phyloP scores from a whole-genome alignment of 2,113 vertebrate species.

The Zosterops pallidus region DNA sequence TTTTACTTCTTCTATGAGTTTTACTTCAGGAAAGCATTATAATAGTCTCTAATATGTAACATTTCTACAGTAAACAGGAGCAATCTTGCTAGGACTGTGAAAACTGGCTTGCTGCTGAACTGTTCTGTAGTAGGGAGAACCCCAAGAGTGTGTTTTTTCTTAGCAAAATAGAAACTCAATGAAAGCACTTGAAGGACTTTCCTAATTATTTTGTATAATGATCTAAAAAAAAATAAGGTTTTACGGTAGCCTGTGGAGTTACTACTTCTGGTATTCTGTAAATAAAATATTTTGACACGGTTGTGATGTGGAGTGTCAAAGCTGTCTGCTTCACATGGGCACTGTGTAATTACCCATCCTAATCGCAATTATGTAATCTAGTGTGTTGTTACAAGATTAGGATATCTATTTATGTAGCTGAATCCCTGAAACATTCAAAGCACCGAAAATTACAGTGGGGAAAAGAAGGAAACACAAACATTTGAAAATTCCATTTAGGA shows the following conservation, averaged over 20 bases:
- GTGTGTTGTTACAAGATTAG: slow-evolving; percentile 48
- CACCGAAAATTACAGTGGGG: not conserved
- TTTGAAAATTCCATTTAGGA: not conserved
- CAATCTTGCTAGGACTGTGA: not conserved
- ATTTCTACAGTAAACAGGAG: not conserved
- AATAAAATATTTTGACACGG: slow-evolving; percentile 62
- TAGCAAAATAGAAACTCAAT: not conserved
- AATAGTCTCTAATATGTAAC: not conserved
- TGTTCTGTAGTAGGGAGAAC: not conserved
- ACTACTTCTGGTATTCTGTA: slow-evolving; percentile 22
- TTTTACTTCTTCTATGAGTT: not conserved
- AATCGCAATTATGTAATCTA: slow-evolving; percentile 60
- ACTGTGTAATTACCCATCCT: slow-evolving; percentile 59
- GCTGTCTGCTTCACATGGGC: slow-evolving; percentile 46
- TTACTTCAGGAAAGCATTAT: not conserved
- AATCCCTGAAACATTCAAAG: slow-evolving; percentile 49
- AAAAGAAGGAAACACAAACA: not conserved
- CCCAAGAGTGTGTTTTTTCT: not conserved
- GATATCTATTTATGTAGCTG: slow-evolving; percentile 41
- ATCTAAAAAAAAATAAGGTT: not conserved
- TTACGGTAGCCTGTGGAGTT: slow-evolving; percentile 23
- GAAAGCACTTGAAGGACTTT: not conserved
- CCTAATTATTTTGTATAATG: not conserved
- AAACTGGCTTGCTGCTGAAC: not conserved
- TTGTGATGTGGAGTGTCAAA: slow-evolving; percentile 17